A percentile compares a stretch with the other conserved stretches of the same genome.
These are phyloP conservation scores for Nomada flava DNA, from an alignment of 2,888 invertebrate genomes.

Conservation along the genomic window DNA sequence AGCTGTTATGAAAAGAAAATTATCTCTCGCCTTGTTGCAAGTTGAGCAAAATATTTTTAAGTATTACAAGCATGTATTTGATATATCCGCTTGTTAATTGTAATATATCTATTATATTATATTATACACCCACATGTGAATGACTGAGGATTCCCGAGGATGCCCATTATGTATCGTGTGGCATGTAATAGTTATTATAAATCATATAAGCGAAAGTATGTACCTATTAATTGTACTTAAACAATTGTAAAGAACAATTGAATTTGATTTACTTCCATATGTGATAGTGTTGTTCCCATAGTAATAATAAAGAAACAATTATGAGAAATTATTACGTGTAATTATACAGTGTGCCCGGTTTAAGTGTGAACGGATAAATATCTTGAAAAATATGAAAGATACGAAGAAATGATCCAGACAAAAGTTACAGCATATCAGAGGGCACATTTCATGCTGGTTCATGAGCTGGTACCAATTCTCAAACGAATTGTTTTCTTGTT, in stretches of 20 bases:
- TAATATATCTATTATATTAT: conserved; percentile 49
- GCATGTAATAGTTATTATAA: conserved; percentile 39
- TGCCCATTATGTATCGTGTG: conserved; percentile 16
- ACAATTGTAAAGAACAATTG: conserved; percentile 49
- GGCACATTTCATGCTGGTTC: no score
- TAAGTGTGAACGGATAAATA: not conserved
- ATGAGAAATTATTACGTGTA: conserved; percentile 32
- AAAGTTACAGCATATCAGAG: no score
- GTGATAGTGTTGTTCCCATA: conserved; percentile 53
- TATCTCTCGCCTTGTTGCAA: conserved; percentile 17
- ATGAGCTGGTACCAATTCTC: no score
- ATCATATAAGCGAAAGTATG: conserved; percentile 28
- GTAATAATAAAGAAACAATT: conserved; percentile 37
- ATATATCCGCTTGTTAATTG: conserved; percentile 48
- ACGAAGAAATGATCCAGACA: no score
- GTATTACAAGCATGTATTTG: conserved; percentile 37
- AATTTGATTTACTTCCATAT: conserved; percentile 43
- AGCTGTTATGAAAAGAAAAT: conserved; percentile 28
- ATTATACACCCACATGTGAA: conserved; percentile 40
- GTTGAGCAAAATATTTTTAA: conserved; percentile 40
- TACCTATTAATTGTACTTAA: conserved; percentile 49
- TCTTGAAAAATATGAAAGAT: not conserved
- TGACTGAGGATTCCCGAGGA: conserved; percentile 19
- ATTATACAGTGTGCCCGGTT: no score
- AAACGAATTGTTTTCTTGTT: no score